Evolutionary conservation across 2,888 invertebrate genomes (phyloP), one percentile per base, ranked within the genome.

Genomic region (Noctua pronuba): DNA sequence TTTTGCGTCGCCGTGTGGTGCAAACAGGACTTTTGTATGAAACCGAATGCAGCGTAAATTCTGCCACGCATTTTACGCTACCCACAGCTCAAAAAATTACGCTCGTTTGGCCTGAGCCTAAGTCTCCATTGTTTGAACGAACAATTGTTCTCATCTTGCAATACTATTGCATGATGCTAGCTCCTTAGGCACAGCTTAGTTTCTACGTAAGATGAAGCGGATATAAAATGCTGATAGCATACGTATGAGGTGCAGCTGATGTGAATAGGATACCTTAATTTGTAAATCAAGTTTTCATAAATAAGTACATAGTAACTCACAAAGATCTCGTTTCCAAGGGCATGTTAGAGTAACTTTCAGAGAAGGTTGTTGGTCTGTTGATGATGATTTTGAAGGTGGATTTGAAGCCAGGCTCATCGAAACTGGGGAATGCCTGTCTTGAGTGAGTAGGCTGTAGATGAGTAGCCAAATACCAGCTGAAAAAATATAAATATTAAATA

Each of bases 371-470:
- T 35, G 94, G 96, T 67, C 96, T 92, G 79, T 95, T 95, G 62
- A 96, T 92, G 68, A 92, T 93, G 38, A 96, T 96, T 35, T 98
- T 98, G 83, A 98, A 96, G 0, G 98, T 94, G 1, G 96, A 95
- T 80, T 96, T 96, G 79, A 94, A 96, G 0, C 96, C 98, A 6
- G 98, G 98, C 91, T 99, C 98, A 92, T 99, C 98, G 89, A 98
- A 98, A 92, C 98, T 98, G 0, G 98, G 98, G 94, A 98, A 98
- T 2, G 98, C 98, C 89, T 97, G 97, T 60, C 98, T 97, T 0
- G 98, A 98, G 92, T 98, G 98, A 0, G 98, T 98, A 0, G 98
- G 97, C 94, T 98, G 98, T 90, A 98, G 97, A 91, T 98, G 98
- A 24, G 98, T 98, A 0, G 98, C 97, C 0, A 98, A 98, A 78